Evolutionary conservation across 2,888 invertebrate species (phyloP), one percentile per base, ranked within the genome.

Genomic region (Epinotia nisella): DNA sequence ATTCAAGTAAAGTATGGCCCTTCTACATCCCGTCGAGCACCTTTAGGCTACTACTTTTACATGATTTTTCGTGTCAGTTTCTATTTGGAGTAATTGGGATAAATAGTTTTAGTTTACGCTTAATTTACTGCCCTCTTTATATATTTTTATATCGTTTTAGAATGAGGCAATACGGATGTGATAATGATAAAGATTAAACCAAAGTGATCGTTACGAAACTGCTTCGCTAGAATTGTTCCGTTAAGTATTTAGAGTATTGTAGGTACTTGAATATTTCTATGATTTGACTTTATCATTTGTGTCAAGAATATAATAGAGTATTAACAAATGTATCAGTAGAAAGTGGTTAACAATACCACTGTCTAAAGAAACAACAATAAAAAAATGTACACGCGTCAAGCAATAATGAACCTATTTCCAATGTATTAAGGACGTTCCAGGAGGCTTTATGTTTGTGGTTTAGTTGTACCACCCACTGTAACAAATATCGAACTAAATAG

Each of bases 401-500:
- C 51, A 17, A 65, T 55, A 51, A 9, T 39, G 10, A 15, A 35
- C 55, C 39, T 55, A 19, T 55, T 39, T n/a, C 1, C 29, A 29
- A 51, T 21, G 21, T 21, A 15, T 15, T n/a, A 55, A 65, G 65
- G 39, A 21, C 35, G 11, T 39, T 4, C 39, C 2, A 53, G 19
- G 21, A 9, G 35, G 69, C 56, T 58, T 53, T 60, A 35, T 19
- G 19, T 70, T 39, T 19, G 60, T 45, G n/a, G 41, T 61, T 61
- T 66, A 70, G 51, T 24, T 71, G 71, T 79, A 69, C 87, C 85
- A 85, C 87, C 87, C 86, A 87, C 85, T 71, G 62, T 76, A 78
- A 76, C 70, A 75, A 79, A 79, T 78, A 75, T 80, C 75, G 74
- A 80, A 80, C 76, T 80, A 77, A 85, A 85, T 81, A 83, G 82